phyloP scores from a whole-genome alignment of 1,140 invertebrate genomes.

The Tyrophagus putrescentiae region DNA sequence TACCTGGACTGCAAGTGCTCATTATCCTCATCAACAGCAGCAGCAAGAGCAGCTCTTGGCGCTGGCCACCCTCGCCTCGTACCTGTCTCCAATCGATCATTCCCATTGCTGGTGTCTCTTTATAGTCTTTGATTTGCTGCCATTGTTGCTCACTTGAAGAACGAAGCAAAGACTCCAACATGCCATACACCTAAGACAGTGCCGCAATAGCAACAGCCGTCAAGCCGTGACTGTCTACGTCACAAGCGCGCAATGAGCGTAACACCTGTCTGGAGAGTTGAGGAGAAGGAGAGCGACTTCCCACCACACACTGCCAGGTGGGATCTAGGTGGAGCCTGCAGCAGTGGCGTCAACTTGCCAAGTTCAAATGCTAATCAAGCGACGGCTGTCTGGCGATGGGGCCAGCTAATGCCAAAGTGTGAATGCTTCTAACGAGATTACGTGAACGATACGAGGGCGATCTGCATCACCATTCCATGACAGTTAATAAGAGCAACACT shows the following conservation, averaged over 20 bases:
- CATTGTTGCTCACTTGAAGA: conserved; percentile 6
- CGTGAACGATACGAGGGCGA: too few relatives aligned
- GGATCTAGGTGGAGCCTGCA: neutral
- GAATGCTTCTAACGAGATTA: too few relatives aligned
- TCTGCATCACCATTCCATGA: too few relatives aligned
- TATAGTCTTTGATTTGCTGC: neutral
- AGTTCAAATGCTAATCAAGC: conserved; percentile 14
- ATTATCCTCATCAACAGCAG: neutral
- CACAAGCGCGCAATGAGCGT: neutral
- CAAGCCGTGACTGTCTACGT: conserved; percentile 10
- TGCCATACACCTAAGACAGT: too few relatives aligned
- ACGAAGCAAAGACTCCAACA: too few relatives aligned
- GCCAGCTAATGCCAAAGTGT: too few relatives aligned
- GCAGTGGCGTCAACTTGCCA: conserved; percentile 1
- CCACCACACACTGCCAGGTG: neutral
- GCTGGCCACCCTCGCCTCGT: conserved; percentile 9
- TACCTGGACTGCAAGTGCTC: neutral
- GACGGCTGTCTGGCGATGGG: too few relatives aligned
- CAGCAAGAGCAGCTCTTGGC: too few relatives aligned
- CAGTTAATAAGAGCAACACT: too few relatives aligned
- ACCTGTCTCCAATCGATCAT: conserved; percentile 1
- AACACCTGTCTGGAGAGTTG: conserved; percentile 5
- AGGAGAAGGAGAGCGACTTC: neutral
- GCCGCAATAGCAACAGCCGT: too few relatives aligned
- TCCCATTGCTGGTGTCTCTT: neutral